Conservation (phyloP, 2,113 vertebrate species). For the Athene noctua region DNA sequence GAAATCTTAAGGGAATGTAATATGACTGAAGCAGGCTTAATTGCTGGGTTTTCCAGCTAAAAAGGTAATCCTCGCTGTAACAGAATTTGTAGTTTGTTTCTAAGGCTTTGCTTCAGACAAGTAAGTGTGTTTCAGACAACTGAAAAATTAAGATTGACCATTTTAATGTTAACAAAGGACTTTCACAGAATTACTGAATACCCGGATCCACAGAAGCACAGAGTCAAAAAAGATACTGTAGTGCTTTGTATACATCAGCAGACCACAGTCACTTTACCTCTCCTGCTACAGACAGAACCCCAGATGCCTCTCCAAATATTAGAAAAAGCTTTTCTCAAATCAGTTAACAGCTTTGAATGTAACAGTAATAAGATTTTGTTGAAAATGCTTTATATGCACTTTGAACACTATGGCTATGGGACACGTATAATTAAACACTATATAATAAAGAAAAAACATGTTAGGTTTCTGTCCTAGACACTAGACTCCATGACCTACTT, state of each 20-base stretch:
- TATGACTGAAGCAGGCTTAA: neutral
- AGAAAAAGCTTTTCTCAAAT: neutral
- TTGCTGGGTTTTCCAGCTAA: neutral
- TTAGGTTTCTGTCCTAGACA: neutral
- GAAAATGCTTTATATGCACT: neutral
- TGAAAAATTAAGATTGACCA: neutral
- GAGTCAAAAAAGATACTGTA: neutral
- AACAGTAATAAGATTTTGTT: neutral
- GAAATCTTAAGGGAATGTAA: neutral
- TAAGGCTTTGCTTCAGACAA: neutral
- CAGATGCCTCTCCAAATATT: neutral
- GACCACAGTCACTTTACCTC: neutral
- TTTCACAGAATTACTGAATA: neutral
- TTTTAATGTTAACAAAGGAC: neutral
- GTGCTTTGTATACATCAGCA: neutral
- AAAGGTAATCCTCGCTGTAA: neutral
- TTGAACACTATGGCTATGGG: neutral
- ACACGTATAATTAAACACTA: neutral
- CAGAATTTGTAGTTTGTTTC: neutral
- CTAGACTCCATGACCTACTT: neutral
- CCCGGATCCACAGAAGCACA: neutral
- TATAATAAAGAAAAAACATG: neutral
- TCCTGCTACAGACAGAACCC: neutral
- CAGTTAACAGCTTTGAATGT: neutral
- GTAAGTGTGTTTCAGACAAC: neutral